Evolutionary conservation across 2,113 vertebrate species (phyloP), one percentile per base, ranked within the genome.

Genomic region (Neofelis nebulosa): DNA sequence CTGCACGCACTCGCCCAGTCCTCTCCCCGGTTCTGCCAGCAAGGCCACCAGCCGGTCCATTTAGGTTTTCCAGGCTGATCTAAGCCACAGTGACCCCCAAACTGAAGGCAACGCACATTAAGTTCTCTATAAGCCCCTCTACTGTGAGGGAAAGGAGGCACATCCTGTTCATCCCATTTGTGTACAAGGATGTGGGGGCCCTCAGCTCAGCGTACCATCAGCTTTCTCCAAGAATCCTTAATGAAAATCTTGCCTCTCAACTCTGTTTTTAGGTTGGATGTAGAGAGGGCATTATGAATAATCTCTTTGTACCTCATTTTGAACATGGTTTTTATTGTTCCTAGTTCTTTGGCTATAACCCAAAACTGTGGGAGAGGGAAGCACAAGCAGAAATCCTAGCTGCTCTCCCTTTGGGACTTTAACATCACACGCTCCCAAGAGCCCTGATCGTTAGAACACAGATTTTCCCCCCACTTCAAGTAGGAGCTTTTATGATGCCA

Each of bases 221-320:
- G 50, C 41, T 83, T 87, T 83, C 69, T 95, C 86, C 90, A 84
- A 84, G 87, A 87, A 10, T n/a, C 29, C 63, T 90, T 57, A 61
- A 12, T 38, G 63, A 74, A 95, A 82, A 36, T 63, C 66, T 66
- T 92, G 66, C 9, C 12, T 48, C 29, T 89, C 21, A 41, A 69
- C 66, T 82, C 73, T 61, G 10, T 63, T 82, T 94, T 89, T 89
- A 82, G 84, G 13, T 33, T 89, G 41, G 16, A 41, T 92, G 27
- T 92, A 82, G 66, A 82, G 31, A 76, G 33, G 48, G 31, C 3
- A 18, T 55, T 61, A 68, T 69, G 74, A 83, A 86, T 63, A 87
- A 87, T 61, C 14, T 41, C 36, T 80, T 91, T 82, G 13, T 29
- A 63, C 13, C n/a, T 61, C 23, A 9, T n/a, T 92, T 95, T 63